Evolutionary conservation across 2,888 invertebrate genomes (phyloP).

Genomic region (Agrilus biguttatus): DNA sequence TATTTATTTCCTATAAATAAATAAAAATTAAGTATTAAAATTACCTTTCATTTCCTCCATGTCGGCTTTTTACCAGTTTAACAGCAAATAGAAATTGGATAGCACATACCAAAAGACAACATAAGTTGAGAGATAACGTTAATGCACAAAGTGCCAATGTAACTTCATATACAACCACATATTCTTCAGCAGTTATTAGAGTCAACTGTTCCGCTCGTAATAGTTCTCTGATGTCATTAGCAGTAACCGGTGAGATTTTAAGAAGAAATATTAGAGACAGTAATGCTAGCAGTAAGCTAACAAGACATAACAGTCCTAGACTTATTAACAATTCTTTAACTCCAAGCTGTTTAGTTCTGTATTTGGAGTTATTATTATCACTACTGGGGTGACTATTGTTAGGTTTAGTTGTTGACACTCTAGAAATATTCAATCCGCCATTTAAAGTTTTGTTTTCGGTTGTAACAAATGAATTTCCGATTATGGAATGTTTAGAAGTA

Average conservation of each 20-base stretch:
- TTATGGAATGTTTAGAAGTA: slow-evolving; percentile 49
- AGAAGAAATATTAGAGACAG: slow-evolving; percentile 73
- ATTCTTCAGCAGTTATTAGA: slow-evolving; percentile 58
- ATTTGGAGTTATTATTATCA: slow-evolving; percentile 27
- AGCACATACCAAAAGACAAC: slow-evolving; percentile 84
- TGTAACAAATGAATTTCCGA: slow-evolving; percentile 20
- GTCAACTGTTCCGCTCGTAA: slow-evolving; percentile 40
- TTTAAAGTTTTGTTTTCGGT: slow-evolving; percentile 27
- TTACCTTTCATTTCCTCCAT: slow-evolving; percentile 55
- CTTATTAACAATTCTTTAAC: slow-evolving; percentile 72
- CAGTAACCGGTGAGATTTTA: slow-evolving; percentile 62
- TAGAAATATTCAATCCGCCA: slow-evolving; percentile 45
- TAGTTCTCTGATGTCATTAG: slow-evolving; percentile 39
- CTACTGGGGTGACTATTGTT: slow-evolving; percentile 20
- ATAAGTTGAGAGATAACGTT: slow-evolving; percentile 75
- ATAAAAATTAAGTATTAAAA: slow-evolving; percentile 3
- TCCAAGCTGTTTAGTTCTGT: slow-evolving; percentile 39
- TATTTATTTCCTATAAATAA: too few relatives aligned
- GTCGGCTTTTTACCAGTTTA: slow-evolving; percentile 75
- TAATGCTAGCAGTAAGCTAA: slow-evolving; percentile 69
- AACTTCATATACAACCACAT: slow-evolving; percentile 81
- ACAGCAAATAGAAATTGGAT: slow-evolving; percentile 90
- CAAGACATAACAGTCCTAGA: slow-evolving; percentile 69
- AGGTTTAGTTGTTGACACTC: slow-evolving; percentile 19
- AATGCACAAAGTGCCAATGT: slow-evolving; percentile 80